phyloP scores from a whole-genome alignment of 2,113 vertebrate genomes.

The Platichthys stellatus region DNA sequence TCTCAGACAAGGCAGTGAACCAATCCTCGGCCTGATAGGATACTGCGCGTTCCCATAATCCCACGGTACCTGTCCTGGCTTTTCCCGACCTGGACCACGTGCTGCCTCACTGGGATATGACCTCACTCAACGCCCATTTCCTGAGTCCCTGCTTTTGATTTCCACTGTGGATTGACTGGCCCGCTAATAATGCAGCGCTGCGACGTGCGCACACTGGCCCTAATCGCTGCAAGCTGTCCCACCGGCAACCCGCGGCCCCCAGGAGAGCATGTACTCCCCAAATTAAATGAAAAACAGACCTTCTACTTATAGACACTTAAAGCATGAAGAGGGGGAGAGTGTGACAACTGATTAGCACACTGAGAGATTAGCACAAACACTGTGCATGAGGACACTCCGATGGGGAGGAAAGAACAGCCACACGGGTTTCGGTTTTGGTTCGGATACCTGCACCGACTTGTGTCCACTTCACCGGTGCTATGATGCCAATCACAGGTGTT shows the following conservation, averaged over 20 bases:
- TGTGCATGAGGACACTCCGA: background rate
- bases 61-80: conserved; percentile 79
- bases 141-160: conserved; percentile 81
- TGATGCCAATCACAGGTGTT: conserved; percentile 60
- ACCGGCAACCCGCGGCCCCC: conserved; percentile 42
- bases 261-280: conserved; percentile 49
- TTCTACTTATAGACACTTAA: conserved; percentile 57
- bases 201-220: conserved; percentile 44
- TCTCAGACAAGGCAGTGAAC: conserved; percentile 28
- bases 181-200: conserved; percentile 67
- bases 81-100: conserved; percentile 74
- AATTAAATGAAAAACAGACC: conserved; percentile 60
- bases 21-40: conserved; percentile 34
- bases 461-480: conserved; percentile 39
- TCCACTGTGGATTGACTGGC: conserved; percentile 82
- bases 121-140: conserved; percentile 82
- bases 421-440: no score
- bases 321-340: conserved; percentile 9
- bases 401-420: background rate
- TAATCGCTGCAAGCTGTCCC: conserved; percentile 71
- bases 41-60: conserved; percentile 70
- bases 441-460: conserved; percentile 41
- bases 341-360: conserved; percentile 8
- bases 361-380: conserved; percentile 37
- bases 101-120: conserved; percentile 75